Conservation (phyloP, 1,140 invertebrate species). For the Cardiocondyla obscurior region DNA sequence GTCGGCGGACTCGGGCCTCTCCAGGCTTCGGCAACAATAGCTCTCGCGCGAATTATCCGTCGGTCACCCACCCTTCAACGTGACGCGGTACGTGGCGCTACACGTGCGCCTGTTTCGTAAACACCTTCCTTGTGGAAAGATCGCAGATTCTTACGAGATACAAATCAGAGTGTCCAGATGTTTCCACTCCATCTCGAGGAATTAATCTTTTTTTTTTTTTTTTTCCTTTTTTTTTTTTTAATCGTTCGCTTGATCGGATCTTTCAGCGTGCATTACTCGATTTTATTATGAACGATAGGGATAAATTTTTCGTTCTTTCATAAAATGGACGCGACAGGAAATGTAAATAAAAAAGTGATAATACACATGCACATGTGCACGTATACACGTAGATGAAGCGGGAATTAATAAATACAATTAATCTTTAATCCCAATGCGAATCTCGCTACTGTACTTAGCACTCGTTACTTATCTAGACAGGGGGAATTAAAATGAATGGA, state of each 20-base stretch:
- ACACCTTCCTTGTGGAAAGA: neutral
- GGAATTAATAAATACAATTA: constrained; percentile 14
- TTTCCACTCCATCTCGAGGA: neutral
- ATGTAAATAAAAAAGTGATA: constrained; percentile 1
- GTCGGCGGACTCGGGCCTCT: neutral
- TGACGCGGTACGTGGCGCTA: neutral
- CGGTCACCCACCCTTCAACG: neutral
- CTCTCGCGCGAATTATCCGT: neutral
- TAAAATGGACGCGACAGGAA: neutral
- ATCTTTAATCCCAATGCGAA: constrained; percentile 17
- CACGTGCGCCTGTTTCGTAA: neutral
- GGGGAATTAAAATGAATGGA: constrained; percentile 14
- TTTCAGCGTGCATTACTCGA: neutral
- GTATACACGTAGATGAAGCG: neutral
- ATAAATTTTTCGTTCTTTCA: neutral
- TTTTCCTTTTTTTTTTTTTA: neutral
- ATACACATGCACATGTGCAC: neutral
- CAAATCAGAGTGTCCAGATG: neutral
- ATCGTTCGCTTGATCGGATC: neutral
- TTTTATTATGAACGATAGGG: neutral
- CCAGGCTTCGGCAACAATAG: neutral
- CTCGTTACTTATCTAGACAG: neutral
- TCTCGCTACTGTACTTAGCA: constrained; percentile 2
- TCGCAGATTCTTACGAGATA: constrained; percentile 1
- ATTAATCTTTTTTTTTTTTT: constrained; percentile 5